phyloP scores from a whole-genome alignment of 2,888 invertebrate species.

The Thereva unica region DNA sequence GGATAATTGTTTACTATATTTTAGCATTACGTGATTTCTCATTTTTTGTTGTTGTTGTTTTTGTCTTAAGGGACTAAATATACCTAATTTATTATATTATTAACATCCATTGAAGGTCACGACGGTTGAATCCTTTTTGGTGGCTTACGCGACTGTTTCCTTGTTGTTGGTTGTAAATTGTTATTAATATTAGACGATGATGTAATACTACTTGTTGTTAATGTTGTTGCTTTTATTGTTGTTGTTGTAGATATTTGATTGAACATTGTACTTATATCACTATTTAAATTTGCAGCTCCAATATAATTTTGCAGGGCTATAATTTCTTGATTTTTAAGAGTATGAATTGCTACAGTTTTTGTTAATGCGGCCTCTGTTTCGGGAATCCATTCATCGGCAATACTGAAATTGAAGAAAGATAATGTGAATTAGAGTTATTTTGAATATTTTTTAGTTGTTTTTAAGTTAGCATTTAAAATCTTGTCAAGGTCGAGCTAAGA shows the following conservation, averaged over 20 bases:
- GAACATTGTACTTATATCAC: slow-evolving; percentile 37
- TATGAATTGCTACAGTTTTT: slow-evolving; percentile 64
- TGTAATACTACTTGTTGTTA: neutral
- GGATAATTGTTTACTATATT: slow-evolving; percentile 7
- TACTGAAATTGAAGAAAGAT: slow-evolving; percentile 61
- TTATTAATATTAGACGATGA: slow-evolving; percentile 7
- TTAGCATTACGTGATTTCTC: slow-evolving; percentile 12
- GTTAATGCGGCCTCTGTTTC: slow-evolving; percentile 70
- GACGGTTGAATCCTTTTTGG: slow-evolving; percentile 46
- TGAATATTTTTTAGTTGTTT: neutral
- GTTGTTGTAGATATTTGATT: slow-evolving; percentile 26
- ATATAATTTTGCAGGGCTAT: slow-evolving; percentile 40
- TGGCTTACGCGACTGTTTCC: slow-evolving; percentile 56
- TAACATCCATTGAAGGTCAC: slow-evolving; percentile 45
- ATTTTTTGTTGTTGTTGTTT: neutral
- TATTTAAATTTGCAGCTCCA: slow-evolving; percentile 30
- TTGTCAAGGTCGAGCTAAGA: too few species aligned
- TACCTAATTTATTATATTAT: slow-evolving; percentile 26
- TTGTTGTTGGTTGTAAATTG: slow-evolving; percentile 9
- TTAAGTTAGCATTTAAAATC: too few species aligned
- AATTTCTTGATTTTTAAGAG: slow-evolving; percentile 40
- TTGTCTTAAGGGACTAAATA: neutral
- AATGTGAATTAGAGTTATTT: neutral
- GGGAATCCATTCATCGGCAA: slow-evolving; percentile 85
- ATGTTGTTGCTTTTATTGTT: slow-evolving; percentile 3